phyloP scores from a whole-genome alignment of 2,113 vertebrate genomes.

The Eurystomus gularis region DNA sequence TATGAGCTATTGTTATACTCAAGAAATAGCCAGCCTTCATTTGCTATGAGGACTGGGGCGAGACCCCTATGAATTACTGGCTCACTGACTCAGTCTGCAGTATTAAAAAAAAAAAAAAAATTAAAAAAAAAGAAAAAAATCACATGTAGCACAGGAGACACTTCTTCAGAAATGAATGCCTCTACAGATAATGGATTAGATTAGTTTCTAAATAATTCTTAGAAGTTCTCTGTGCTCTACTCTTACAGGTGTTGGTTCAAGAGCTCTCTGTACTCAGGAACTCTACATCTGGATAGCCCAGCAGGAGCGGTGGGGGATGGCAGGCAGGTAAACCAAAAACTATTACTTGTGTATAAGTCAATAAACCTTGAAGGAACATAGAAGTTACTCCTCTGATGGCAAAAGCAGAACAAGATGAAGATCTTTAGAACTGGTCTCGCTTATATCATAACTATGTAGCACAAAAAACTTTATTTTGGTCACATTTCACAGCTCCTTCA shows the following conservation, averaged over 20 bases:
- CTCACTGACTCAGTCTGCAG: not conserved
- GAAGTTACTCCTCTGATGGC: not conserved
- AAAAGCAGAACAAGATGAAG: not conserved
- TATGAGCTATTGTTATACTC: not conserved
- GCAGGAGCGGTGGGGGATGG: not conserved
- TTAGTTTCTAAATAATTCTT: not conserved
- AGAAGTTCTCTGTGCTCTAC: not conserved
- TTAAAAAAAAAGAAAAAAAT: not conserved
- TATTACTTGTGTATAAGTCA: not conserved
- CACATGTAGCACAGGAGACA: not conserved
- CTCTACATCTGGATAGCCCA: not conserved
- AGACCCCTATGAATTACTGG: not conserved
- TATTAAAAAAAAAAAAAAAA: not conserved
- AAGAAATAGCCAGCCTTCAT: not conserved
- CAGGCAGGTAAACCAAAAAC: not conserved
- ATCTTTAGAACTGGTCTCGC: not conserved
- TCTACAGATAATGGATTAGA: not conserved
- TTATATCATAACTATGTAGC: not conserved
- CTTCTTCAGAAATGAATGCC: not conserved
- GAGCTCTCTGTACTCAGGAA: not conserved
- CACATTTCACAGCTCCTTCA: not conserved
- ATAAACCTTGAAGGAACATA: not conserved
- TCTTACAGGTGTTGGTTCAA: not conserved
- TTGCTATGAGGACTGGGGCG: not conserved
- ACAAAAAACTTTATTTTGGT: not conserved